phyloP scores from a whole-genome alignment of 2,113 vertebrate genomes.

The Crotophaga sulcirostris region DNA sequence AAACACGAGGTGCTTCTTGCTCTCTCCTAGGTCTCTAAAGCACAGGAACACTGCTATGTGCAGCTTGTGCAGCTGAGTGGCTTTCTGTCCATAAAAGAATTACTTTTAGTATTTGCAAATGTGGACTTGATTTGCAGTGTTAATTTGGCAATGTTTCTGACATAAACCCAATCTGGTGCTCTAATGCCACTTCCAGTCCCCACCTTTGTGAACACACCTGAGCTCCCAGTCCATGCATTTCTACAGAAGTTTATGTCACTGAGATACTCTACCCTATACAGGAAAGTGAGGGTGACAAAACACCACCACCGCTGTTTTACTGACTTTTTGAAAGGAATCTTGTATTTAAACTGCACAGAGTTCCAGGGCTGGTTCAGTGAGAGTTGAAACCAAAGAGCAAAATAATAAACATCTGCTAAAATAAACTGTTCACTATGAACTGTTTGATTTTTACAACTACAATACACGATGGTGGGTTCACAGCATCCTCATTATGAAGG shows the following conservation, averaged over 20 bases:
- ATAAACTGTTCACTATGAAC: not conserved
- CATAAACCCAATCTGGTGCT: too few relatives aligned
- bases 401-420: not conserved
- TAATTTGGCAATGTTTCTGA: not conserved
- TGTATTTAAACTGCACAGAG: not conserved
- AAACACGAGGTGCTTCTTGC: not conserved
- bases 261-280: not conserved
- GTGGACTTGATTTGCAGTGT: not conserved
- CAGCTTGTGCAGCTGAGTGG: not conserved
- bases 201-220: too few relatives aligned
- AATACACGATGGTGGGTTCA: not conserved
- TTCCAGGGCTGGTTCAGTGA: not conserved
- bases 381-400: not conserved
- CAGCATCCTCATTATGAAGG: not conserved
- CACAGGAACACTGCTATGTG: rapidly evolving
- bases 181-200: not conserved
- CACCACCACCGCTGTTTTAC: not conserved
- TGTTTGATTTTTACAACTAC: not conserved
- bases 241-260: not conserved
- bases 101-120: not conserved
- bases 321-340: not conserved
- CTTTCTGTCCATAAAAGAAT: not conserved
- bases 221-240: rapidly evolving
- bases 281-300: not conserved
- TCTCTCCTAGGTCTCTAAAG: not conserved